Evolutionary conservation across 2,113 vertebrate genomes (phyloP).

Genomic region (Neopipo cinnamomea): DNA sequence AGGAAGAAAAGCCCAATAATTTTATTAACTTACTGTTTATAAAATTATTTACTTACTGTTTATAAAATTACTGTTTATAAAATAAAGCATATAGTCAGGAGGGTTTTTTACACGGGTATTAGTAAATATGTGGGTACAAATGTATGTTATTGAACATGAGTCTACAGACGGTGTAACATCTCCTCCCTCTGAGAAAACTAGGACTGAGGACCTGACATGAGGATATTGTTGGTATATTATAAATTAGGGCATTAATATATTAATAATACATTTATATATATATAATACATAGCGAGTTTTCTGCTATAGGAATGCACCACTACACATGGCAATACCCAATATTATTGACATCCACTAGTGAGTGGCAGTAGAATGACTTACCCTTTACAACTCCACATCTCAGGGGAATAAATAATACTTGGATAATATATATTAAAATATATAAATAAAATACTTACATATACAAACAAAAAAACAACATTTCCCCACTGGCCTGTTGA

Average conservation of each 20-base stretch:
- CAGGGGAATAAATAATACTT: background rate
- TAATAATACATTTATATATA: background rate
- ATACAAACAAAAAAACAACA: rapidly evolving
- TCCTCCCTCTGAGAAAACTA: background rate
- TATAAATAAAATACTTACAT: background rate
- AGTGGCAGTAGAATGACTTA: background rate
- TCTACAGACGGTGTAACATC: background rate
- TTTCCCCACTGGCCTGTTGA: background rate
- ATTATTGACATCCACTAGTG: background rate
- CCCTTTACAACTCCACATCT: background rate
- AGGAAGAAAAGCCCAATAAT: background rate
- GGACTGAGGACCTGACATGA: background rate
- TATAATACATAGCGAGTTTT: background rate
- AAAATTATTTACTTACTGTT: background rate
- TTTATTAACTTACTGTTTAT: background rate
- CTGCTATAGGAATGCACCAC: background rate
- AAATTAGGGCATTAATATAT: background rate
- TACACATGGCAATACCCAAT: background rate
- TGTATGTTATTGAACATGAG: rapidly evolving
- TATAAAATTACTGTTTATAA: background rate
- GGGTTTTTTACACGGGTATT: background rate
- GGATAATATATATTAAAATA: background rate
- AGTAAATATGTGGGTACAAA: background rate
- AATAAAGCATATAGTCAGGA: background rate
- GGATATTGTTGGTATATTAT: background rate